These are phyloP conservation scores for Byasa hedistus DNA, from an alignment of 2,888 invertebrate genomes.

Conservation along the genomic window DNA sequence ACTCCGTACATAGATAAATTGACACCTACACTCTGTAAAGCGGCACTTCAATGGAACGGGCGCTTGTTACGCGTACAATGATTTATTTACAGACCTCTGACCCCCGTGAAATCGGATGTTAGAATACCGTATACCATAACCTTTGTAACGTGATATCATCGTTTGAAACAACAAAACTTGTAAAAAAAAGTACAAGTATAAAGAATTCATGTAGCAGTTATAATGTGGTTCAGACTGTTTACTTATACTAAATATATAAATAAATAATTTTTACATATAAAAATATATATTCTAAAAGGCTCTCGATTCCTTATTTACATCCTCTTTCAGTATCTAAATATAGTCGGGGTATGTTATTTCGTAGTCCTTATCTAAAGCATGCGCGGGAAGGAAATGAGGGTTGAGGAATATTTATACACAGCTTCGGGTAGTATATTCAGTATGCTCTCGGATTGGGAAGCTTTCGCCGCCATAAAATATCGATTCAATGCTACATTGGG, in stretches of 20 bases:
- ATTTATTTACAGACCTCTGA: slow-evolving; percentile 14
- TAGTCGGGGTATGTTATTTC: slow-evolving; percentile 15
- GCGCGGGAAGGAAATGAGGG: slow-evolving; percentile 20
- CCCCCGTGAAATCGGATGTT: slow-evolving; percentile 6
- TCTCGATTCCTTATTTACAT: too few species aligned
- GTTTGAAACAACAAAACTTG: background rate
- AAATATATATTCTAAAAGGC: background rate
- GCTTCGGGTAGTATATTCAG: slow-evolving; percentile 15
- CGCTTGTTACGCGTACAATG: slow-evolving; percentile 1
- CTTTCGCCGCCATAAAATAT: slow-evolving; percentile 16
- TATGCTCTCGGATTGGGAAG: slow-evolving; percentile 5
- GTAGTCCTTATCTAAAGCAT: slow-evolving; percentile 21
- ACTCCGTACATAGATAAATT: background rate
- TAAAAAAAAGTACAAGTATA: too few species aligned
- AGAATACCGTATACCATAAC: slow-evolving; percentile 4
- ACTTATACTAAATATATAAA: too few species aligned
- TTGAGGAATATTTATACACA: slow-evolving; percentile 24
- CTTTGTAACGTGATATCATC: slow-evolving; percentile 5
- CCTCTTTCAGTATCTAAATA: slow-evolving; percentile 5
- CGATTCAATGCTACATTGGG: slow-evolving; percentile 10
- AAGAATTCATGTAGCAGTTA: too few species aligned
- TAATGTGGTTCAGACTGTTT: too few species aligned
- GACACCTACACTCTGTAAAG: background rate
- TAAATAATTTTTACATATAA: background rate
- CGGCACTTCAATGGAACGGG: slow-evolving; percentile 5